Evolutionary conservation across 2,113 vertebrate species (phyloP).

Genomic region (Microcebus griseorufus): DNA sequence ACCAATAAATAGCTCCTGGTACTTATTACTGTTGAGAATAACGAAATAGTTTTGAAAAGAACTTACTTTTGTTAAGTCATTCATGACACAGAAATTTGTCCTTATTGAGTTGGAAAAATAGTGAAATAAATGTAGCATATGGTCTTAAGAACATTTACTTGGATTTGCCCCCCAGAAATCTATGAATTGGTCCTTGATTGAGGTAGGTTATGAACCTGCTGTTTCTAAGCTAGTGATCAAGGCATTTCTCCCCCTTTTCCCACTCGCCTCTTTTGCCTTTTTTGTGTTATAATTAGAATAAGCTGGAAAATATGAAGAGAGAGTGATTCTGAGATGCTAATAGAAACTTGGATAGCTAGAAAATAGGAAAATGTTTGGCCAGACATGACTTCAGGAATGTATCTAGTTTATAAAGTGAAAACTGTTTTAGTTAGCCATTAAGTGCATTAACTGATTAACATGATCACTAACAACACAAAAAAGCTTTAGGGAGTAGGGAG

Average conservation of each 20-base stretch:
- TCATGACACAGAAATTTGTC: not conserved
- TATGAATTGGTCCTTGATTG: not conserved
- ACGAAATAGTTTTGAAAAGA: not conserved
- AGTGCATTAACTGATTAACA: not conserved
- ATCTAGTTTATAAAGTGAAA: not conserved
- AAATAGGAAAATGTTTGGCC: constrained; percentile 1
- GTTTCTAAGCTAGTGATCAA: not conserved
- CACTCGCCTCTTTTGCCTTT: not conserved
- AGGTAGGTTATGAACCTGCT: not conserved
- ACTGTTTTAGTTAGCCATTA: not conserved
- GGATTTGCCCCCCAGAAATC: not conserved
- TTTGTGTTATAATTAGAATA: constrained; percentile 5
- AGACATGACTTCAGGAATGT: not conserved
- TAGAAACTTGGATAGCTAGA: constrained; percentile 20
- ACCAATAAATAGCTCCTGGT: not conserved
- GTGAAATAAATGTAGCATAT: not conserved
- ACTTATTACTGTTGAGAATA: not conserved
- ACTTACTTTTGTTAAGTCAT: not conserved
- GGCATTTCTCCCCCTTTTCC: not conserved
- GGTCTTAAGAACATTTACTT: not conserved
- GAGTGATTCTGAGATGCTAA: not conserved
- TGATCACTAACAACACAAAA: not conserved
- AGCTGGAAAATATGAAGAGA: not conserved
- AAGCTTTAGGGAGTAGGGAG: not conserved
- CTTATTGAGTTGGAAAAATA: not conserved